A percentile compares a stretch with the other conserved stretches of the same genome.
Conservation (phyloP, 2,888 invertebrate genomes). For the Perizoma flavofasciatum region DNA sequence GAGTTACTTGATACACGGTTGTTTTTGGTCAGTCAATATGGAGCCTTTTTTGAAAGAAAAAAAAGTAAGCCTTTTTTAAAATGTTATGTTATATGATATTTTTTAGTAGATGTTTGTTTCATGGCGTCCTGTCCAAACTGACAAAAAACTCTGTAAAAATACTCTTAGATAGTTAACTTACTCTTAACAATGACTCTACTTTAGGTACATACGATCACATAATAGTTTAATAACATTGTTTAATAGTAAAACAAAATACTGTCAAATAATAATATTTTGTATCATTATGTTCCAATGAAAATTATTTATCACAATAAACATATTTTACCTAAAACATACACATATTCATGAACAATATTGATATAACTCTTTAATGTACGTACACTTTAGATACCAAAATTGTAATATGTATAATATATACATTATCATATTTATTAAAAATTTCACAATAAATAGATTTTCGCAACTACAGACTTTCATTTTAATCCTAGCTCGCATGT, state of each 20-base stretch:
- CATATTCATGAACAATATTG: not conserved
- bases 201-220: conserved; percentile 3
- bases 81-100: no score
- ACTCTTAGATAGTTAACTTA: not conserved
- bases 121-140: no score
- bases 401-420: no score
- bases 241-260: not conserved
- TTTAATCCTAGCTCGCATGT: conserved; percentile 36
- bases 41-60: no score
- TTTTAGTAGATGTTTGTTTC: no score
- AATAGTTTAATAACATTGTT: not conserved
- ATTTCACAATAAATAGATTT: conserved; percentile 34
- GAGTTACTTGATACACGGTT: no score
- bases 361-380: conserved; percentile 6
- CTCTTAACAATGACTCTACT: conserved; percentile 10
- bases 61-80: no score
- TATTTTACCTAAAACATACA: not conserved
- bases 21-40: no score
- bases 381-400: no score
- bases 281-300: not conserved
- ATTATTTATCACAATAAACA: not conserved
- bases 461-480: conserved; percentile 41
- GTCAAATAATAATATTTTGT: not conserved
- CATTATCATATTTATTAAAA: conserved; percentile 1
- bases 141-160: not conserved